Conservation (phyloP, 2,113 vertebrate genomes). For the Lamprotornis superbus region DNA sequence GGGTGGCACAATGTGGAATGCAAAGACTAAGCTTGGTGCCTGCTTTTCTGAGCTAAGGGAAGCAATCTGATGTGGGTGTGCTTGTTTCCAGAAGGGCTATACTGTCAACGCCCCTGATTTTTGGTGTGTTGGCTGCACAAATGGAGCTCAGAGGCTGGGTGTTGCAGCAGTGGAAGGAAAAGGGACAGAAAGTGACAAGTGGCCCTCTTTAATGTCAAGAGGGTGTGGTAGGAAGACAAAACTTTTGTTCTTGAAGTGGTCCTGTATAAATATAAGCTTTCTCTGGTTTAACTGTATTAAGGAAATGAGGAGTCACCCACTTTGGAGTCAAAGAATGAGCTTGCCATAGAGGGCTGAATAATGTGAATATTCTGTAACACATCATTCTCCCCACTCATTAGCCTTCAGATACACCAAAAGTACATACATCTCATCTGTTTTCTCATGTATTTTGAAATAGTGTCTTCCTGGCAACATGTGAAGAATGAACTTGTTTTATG, state of each 20-base stretch:
- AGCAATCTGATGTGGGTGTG: accelerated
- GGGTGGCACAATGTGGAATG: neutral
- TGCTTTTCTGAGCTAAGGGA: neutral
- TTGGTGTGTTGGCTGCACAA: neutral
- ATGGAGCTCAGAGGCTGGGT: neutral
- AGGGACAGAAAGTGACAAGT: neutral
- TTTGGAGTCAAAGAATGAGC: neutral
- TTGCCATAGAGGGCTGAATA: neutral
- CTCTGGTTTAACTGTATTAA: neutral
- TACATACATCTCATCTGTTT: neutral
- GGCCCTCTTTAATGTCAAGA: neutral
- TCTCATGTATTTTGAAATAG: neutral
- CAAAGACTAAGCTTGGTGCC: neutral
- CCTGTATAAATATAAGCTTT: neutral
- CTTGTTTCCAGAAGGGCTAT: accelerated
- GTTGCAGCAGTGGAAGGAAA: neutral
- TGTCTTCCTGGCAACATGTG: neutral
- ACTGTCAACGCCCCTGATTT: neutral
- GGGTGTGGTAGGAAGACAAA: neutral
- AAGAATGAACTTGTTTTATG: neutral
- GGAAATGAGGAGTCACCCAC: neutral
- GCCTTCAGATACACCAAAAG: neutral
- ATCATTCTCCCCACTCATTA: neutral
- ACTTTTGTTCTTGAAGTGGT: neutral
- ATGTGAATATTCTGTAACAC: neutral